Evolutionary conservation across 2,888 invertebrate genomes (phyloP), one percentile per base, ranked within the genome.

Genomic region (Dynastes maya): DNA sequence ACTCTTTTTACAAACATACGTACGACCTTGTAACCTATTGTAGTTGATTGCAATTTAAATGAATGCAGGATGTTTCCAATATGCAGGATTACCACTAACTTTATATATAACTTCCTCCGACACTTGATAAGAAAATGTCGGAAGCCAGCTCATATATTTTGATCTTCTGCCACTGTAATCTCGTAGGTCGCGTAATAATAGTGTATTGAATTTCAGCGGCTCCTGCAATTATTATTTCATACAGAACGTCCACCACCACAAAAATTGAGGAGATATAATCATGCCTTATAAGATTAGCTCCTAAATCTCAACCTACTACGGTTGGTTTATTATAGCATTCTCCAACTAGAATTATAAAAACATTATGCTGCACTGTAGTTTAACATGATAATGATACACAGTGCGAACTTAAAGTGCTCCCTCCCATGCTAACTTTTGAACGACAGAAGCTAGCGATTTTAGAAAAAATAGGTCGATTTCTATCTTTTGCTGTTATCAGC

Each of bases 141-240:
- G 76, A 65, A 67, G 40, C 22, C 68, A 40, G 68, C 37, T 40
- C 76, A 45, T 51, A 75, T 72, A 68, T 51, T 68, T 68, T 68
- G 68, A 68, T 68, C 51, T 68, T 11, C 49, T 51, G 13, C 51
- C 13, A 29, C 29, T 68, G 29, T 61, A 74, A 74, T 74, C 61
- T 74, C 40, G 72, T 72, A 72, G 72, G 72, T 27, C n/a, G 61
- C 40, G 11, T 74, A 74, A 74, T 74, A 22, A 74, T 61, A 74
- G 58, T 22, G 58, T 72, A 45, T 72, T 72, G 55, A 16, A 45
- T 74, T 61, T 61, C 45, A 45, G 72, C 55, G 53, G 27, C 29
- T 51, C 13, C 51, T 1, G 49, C 2, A 68, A 68, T 51, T 27
- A 68, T 51, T 16, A 51, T 13, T 51, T 68, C 22, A 32, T 68